Base-by-base conservation (phyloP, 64 coral and sea anemone species). In the Montipora efflorescens region DNA sequence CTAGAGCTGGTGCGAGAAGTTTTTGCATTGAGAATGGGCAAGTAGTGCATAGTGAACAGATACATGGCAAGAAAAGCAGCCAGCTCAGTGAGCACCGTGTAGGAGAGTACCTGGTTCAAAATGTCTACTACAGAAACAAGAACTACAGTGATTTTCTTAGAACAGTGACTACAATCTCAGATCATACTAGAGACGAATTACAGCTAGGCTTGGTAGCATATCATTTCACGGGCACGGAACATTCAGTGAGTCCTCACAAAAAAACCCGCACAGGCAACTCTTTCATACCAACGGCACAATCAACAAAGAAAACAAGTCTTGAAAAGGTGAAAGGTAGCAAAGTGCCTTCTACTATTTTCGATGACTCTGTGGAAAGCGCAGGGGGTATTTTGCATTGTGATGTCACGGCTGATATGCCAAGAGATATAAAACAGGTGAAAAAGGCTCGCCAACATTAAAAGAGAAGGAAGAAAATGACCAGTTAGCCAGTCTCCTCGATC, bases 91-190 rank as follows among this genome's bases (percentile, higher is more conserved):
- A 77, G 15, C 21, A 50, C 14, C 5, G 52, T 69, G 53, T 47
- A 72, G 19, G 47, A 75, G 53, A 88, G 72, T 73, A 74, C 22
- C 11, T 75, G 46, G 43, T 88, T 16, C 19, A 48, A 72, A 88
- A 76, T 75, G 86, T 10, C 46, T 75, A 67, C 48, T 51, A 88
- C 46, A 28, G 86, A 8, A 67, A 76, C 87, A 89, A 89, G 49
- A 89, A 89, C 0, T 89, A 89, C 61, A 89, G n/a, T 16, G 87
- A 89, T 59, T 89, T 76, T 15, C 58, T 61, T 18, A 89, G 48
- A 53, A 89, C 74, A 76, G 61, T 52, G 1, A 89, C 87, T 77
- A 68, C 68, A 1, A 68, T 89, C 21, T 57, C 55, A 47, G 87
- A 59, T 47, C 73, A 77, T 67, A 89, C 59, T 57, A 49, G 71